Evolutionary conservation across 2,113 vertebrate species (phyloP).

Genomic region (Chauna torquata): DNA sequence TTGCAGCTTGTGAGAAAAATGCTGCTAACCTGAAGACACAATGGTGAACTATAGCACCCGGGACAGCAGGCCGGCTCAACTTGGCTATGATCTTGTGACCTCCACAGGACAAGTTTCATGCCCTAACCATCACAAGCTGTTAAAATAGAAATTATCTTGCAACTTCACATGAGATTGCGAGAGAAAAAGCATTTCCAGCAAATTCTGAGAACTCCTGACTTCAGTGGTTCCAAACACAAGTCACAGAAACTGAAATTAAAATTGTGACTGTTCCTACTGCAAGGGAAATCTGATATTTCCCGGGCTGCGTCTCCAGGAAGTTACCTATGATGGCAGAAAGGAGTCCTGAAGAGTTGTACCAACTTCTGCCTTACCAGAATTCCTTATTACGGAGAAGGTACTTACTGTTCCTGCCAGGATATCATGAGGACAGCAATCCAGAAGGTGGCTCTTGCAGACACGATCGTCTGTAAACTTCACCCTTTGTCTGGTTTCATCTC

Average conservation of each 20-base stretch:
- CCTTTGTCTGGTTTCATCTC: conserved; percentile 97
- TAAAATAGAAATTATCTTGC: background rate
- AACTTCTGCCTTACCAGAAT: background rate
- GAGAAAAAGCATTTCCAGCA: background rate
- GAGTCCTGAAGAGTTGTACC: background rate
- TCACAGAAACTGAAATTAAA: background rate
- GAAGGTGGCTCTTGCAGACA: conserved; percentile 99
- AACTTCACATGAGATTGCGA: fast-evolving
- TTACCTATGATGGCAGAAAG: background rate
- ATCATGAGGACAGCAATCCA: conserved; percentile 98
- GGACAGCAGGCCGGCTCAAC: background rate
- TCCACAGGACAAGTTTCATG: background rate
- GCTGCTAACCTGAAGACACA: background rate
- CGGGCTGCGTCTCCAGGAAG: background rate
- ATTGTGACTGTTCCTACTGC: background rate
- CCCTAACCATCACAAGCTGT: background rate
- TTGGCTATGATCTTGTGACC: background rate
- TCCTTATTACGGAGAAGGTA: background rate
- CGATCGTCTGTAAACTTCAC: conserved; percentile 98
- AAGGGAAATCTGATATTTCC: background rate
- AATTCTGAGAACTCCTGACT: background rate
- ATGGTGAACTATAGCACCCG: background rate
- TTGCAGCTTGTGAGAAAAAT: background rate
- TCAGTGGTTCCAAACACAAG: background rate
- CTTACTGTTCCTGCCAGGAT: conserved; percentile 97